phyloP scores from a whole-genome alignment of 2,888 invertebrate species.

The Steinernema carpocapsae region DNA sequence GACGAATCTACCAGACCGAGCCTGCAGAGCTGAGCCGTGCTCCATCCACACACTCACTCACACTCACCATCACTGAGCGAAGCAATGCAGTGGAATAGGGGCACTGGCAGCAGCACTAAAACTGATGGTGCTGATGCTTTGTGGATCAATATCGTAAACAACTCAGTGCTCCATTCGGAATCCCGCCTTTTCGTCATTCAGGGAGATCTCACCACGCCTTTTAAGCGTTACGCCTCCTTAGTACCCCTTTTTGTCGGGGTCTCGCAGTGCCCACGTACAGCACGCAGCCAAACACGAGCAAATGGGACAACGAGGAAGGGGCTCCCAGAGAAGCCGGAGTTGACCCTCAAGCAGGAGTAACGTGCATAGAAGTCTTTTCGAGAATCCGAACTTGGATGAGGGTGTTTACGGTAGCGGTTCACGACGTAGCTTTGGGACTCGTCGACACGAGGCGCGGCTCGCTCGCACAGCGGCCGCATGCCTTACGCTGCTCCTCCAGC shows the following conservation, averaged over 20 bases:
- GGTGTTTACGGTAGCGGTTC: too few species aligned
- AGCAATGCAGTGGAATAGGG: constrained; percentile 33
- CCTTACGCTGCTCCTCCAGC: too few species aligned
- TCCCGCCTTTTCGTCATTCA: constrained; percentile 34
- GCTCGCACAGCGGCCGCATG: too few species aligned
- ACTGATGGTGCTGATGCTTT: constrained; percentile 27
- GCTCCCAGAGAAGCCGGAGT: too few species aligned
- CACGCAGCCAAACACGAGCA: neutral
- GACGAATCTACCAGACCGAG: constrained; percentile 11
- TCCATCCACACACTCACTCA: neutral
- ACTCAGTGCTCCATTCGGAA: constrained; percentile 35
- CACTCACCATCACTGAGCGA: constrained; percentile 28
- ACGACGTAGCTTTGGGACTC: too few species aligned
- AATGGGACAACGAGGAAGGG: neutral
- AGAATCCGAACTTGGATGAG: too few species aligned
- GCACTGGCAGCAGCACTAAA: constrained; percentile 27
- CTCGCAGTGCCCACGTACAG: neutral
- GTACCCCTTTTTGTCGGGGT: constrained; percentile 25
- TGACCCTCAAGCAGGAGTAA: too few species aligned
- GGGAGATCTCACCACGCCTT: constrained; percentile 35
- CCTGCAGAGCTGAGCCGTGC: constrained; percentile 25
- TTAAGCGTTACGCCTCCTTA: constrained; percentile 28
- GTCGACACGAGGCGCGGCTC: too few species aligned
- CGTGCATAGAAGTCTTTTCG: too few species aligned
- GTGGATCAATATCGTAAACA: constrained; percentile 35